Evolutionary conservation across 2,113 vertebrate genomes (phyloP).

Genomic region (Chiloscyllium plagiosum): DNA sequence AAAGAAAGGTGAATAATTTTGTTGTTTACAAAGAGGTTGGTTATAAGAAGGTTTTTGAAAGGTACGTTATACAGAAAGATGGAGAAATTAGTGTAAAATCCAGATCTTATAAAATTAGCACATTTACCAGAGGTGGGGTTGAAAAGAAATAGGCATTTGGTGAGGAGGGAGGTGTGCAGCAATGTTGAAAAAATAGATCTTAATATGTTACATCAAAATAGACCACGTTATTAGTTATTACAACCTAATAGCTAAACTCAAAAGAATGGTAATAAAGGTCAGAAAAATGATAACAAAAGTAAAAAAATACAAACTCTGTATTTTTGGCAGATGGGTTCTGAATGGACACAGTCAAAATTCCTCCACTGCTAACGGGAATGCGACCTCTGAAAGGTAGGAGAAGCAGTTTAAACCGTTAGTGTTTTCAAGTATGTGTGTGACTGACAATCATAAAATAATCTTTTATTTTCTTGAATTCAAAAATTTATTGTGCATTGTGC

Average conservation of each 20-base stretch:
- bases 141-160: background rate
- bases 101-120: background rate
- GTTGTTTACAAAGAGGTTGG: background rate
- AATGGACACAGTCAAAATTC: slow-evolving; percentile 86
- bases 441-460: background rate
- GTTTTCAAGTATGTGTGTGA: background rate
- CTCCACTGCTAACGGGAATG: slow-evolving; percentile 69
- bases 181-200: background rate
- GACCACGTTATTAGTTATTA: background rate
- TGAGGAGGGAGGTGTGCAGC: background rate
- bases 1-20: background rate
- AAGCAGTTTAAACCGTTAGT: slow-evolving; percentile 28
- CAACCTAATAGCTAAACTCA: background rate
- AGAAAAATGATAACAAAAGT: background rate
- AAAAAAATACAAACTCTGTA: background rate
- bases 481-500: background rate
- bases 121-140: background rate
- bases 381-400: slow-evolving; percentile 71
- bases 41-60: background rate
- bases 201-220: background rate
- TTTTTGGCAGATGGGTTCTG: slow-evolving; percentile 83
- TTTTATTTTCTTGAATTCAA: background rate
- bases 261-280: background rate
- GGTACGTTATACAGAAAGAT: background rate
- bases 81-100: background rate